These are phyloP conservation scores for Serinus canaria DNA, from an alignment of 2,113 vertebrate species.

Conservation along the genomic window DNA sequence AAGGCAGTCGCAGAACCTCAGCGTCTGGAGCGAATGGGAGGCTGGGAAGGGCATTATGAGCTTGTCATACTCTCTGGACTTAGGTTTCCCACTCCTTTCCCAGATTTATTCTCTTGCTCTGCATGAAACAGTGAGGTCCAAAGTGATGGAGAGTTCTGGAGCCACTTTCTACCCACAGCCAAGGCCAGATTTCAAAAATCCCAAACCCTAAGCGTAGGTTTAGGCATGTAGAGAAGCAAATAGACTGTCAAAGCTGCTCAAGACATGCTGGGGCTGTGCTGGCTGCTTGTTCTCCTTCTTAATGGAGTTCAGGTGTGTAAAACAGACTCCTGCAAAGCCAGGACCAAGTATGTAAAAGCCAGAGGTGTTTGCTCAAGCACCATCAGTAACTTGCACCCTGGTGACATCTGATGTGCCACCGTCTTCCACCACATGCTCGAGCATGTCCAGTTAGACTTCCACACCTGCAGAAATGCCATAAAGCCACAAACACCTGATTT, in stretches of 20 bases:
- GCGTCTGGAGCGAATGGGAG: background rate
- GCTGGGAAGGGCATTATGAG: background rate
- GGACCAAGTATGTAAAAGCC: background rate
- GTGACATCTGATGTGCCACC: background rate
- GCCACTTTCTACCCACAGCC: background rate
- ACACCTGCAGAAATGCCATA: background rate
- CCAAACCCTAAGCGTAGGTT: background rate
- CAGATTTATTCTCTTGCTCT: background rate
- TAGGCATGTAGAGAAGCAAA: conserved; percentile 14
- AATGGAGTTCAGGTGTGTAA: background rate
- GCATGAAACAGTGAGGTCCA: background rate
- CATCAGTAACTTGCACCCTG: background rate
- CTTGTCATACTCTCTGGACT: background rate
- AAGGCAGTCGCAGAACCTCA: background rate
- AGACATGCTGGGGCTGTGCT: background rate
- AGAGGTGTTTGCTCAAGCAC: background rate
- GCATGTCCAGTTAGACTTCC: background rate
- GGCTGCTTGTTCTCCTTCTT: background rate
- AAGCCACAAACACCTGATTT: background rate
- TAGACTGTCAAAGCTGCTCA: background rate
- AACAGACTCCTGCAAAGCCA: background rate
- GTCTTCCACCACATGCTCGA: fast-evolving
- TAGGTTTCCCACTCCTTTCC: background rate
- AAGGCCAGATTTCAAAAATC: background rate
- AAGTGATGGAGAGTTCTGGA: background rate